Evolutionary conservation across 2,888 invertebrate genomes (phyloP).

Genomic region (Hipparchia sbordonii): DNA sequence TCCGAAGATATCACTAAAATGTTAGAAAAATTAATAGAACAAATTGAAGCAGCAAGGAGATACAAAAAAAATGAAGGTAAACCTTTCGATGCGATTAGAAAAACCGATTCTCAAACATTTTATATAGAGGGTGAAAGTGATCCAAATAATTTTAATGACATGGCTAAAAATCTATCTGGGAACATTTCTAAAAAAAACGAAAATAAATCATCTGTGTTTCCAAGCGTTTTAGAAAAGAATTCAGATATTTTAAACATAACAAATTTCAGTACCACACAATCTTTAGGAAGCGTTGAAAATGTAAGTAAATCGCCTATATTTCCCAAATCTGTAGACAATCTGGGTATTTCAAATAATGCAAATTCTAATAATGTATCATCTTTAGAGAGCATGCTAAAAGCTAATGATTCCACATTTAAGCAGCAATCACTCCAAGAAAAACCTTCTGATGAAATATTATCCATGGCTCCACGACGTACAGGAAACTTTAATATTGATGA

Average conservation of each 20-base stretch:
- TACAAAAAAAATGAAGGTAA: neutral
- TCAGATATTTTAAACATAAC: neutral
- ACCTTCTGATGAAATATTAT: neutral
- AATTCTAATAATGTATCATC: slow-evolving; percentile 9
- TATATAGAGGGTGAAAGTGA: neutral
- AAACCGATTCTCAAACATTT: neutral
- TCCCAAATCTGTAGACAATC: neutral
- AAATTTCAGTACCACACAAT: slow-evolving; percentile 9
- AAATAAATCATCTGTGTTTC: neutral
- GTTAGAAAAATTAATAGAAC: slow-evolving; percentile 22
- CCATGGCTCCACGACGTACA: neutral
- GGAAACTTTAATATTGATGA: neutral
- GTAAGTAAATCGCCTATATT: neutral
- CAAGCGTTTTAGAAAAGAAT: neutral
- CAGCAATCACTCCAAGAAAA: neutral
- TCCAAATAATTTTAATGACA: neutral
- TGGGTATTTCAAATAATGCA: neutral
- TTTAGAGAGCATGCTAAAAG: neutral
- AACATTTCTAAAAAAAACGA: neutral
- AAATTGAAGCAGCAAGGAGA: slow-evolving; percentile 20
- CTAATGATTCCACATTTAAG: neutral
- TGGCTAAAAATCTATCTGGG: neutral
- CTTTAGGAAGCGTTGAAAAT: neutral
- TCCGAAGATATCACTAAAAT: slow-evolving; percentile 21
- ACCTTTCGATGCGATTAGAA: no score